Evolutionary conservation across 2,888 invertebrate genomes (phyloP), one percentile per base, ranked within the genome.

Genomic region (Yponomeuta cagnagella): DNA sequence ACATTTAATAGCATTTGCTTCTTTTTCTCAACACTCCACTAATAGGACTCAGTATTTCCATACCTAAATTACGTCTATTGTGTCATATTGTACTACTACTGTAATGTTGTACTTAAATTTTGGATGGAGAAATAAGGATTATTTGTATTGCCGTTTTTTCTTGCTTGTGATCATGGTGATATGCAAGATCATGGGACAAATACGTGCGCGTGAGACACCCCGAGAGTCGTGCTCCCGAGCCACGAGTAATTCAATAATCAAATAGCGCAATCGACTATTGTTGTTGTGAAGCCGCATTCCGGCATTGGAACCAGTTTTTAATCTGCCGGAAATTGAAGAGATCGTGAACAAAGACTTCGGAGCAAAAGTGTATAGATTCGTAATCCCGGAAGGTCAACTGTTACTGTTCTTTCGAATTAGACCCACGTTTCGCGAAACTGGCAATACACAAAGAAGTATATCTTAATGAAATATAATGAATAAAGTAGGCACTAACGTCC

Each of bases 241-340:
- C 88, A 87, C 87, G 87, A 84, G 81, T 84, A 84, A 83, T 85
- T 84, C 84, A 80, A 84, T 85, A 84, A 86, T 87, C 84, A 84
- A 86, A 83, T 78, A 80, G 79, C 80, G 88, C 87, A 87, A 88
- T 58, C 86, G 82, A 83, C 82, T 79, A 88, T 88, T 88, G 87
- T 88, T 84, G 79, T 77, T 74, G 76, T 76, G 15, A 58, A 58
- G 77, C 43, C 76, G 76, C 78, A 83, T 82, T 83, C 83, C 70
- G 70, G 37, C 66, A 69, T 66, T 80, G 81, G 78, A 79, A 79
- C 80, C 78, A 78, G 77, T 81, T 84, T 82, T 82, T 79, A 76
- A 79, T 82, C 81, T 77, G 78, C 75, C 15, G 52, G 52, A 58
- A 58, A 12, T 58, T 58, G 52, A 58, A 58, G 52, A 58, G 52